Conservation (phyloP, 2,113 vertebrate genomes). For the Ictalurus furcatus region DNA sequence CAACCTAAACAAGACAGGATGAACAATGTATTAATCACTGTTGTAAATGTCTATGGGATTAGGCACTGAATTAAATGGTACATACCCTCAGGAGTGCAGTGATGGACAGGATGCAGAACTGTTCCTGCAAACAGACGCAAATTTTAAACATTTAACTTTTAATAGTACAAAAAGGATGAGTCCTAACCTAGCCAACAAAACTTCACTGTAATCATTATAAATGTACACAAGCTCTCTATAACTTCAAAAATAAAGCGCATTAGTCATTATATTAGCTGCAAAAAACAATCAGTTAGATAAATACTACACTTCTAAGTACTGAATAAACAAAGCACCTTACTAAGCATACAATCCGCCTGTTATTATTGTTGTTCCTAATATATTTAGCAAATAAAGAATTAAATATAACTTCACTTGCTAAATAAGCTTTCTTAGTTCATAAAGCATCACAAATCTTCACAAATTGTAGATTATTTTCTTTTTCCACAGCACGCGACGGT, state of each 20-base stretch:
- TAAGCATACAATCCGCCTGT: neutral
- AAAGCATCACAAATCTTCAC: neutral
- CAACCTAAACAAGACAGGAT: constrained; percentile 47
- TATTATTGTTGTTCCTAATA: neutral
- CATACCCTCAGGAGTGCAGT: constrained; percentile 18
- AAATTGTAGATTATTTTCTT: neutral
- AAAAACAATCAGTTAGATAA: too few species aligned
- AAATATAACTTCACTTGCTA: neutral
- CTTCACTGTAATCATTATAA: neutral
- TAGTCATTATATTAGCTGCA: too few species aligned
- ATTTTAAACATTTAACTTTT: neutral
- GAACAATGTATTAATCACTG: neutral
- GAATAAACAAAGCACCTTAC: neutral
- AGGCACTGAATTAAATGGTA: neutral
- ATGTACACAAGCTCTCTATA: neutral
- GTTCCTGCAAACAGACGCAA: neutral
- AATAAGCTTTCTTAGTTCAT: neutral
- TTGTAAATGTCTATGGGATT: neutral
- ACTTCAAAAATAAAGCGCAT: neutral
- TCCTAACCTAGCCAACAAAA: neutral
- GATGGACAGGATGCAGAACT: neutral
- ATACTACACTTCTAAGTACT: neutral
- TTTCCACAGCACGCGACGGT: too few species aligned
- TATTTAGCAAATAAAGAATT: neutral
- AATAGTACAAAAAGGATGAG: too few species aligned